These are phyloP conservation scores for Ibycter americanus DNA, from an alignment of 2,797 vertebrate genomes.

Conservation along the genomic window DNA sequence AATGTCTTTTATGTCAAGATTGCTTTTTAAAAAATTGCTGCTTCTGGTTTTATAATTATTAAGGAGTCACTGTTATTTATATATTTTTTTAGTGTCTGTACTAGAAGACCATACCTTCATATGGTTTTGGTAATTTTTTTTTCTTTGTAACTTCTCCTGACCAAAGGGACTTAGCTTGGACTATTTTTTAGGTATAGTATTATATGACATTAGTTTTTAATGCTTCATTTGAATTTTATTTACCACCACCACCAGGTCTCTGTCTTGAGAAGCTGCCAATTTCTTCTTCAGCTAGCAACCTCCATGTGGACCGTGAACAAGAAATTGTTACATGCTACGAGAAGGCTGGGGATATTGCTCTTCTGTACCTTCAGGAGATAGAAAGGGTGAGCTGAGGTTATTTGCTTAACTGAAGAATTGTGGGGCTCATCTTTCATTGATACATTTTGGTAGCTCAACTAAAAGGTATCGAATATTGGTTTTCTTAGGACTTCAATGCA, in stretches of 20 bases:
- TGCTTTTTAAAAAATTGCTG: background rate
- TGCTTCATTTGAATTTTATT: background rate
- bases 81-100: background rate
- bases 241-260: constrained; percentile 76
- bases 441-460: background rate
- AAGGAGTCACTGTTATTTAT: background rate
- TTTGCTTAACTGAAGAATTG: background rate
- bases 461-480: background rate
- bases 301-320: constrained; percentile 84
- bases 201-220: background rate
- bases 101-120: background rate
- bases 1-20: background rate
- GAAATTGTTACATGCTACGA: constrained; percentile 97
- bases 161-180: background rate
- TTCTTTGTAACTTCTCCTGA: background rate
- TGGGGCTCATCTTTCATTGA: background rate
- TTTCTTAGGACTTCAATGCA: background rate
- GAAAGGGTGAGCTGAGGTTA: constrained; percentile 85
- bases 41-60: background rate
- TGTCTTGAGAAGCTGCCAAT: constrained; percentile 85
- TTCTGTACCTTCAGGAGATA: constrained; percentile 96
- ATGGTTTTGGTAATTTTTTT: background rate
- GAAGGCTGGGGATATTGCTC: constrained; percentile 96
- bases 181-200: background rate
- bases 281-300: constrained; percentile 86